Evolutionary conservation across 2,888 invertebrate genomes (phyloP).

Genomic region (Lithophane ornitopus): DNA sequence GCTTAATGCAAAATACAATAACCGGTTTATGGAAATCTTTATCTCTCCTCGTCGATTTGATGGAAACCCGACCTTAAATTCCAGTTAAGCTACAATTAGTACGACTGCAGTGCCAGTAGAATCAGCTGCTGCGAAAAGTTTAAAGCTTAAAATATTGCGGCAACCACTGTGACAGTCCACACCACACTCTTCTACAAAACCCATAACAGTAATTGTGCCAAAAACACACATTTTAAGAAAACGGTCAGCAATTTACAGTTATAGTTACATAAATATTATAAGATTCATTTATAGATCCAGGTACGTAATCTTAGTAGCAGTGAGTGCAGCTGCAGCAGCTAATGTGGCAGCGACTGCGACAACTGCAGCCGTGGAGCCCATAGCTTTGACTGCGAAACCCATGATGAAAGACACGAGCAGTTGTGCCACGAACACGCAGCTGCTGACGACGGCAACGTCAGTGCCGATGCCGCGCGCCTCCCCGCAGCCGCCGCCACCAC

Average conservation of each 20-base stretch:
- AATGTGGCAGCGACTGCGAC: conserved; percentile 96
- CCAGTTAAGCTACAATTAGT: background rate
- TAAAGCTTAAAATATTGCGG: background rate
- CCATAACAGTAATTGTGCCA: conserved; percentile 5
- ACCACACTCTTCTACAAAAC: background rate
- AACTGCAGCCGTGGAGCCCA: conserved; percentile 97
- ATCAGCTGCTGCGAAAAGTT: background rate
- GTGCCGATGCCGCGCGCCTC: conserved; percentile 97
- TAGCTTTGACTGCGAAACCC: conserved; percentile 95
- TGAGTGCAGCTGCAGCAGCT: conserved; percentile 95
- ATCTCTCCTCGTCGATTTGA: background rate
- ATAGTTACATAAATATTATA: background rate
- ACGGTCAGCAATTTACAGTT: background rate
- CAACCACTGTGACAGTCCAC: background rate
- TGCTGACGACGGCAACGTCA: conserved; percentile 98
- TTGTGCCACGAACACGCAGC: conserved; percentile 99
- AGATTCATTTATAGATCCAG: conserved; percentile 92
- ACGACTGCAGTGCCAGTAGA: background rate
- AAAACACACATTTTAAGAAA: background rate
- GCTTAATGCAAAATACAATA: background rate
- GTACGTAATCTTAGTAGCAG: conserved; percentile 97
- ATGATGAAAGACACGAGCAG: conserved; percentile 96
- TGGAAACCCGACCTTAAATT: background rate
- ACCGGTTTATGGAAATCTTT: background rate
- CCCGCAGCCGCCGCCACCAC: conserved; percentile 85